phyloP scores from a whole-genome alignment of 2,797 vertebrate species.

The Megalops cyprinoides region DNA sequence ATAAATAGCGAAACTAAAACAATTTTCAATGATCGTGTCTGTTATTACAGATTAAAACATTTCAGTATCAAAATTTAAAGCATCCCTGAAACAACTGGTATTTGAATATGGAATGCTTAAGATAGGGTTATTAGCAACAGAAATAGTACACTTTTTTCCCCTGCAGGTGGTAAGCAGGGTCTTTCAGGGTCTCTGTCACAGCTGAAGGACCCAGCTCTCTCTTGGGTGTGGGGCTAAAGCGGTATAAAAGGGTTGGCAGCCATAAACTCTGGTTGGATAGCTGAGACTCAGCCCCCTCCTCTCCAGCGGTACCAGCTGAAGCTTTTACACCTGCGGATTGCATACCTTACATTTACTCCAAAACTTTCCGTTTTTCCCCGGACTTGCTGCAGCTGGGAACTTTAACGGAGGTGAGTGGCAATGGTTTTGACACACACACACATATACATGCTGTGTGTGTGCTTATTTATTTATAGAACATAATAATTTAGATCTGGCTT shows the following conservation, averaged over 20 bases:
- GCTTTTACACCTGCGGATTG: background rate
- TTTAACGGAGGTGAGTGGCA: conserved; percentile 30
- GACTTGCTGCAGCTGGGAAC: background rate
- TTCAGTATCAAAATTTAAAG: background rate
- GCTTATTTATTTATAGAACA: background rate
- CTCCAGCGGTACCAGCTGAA: background rate
- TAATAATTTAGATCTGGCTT: background rate
- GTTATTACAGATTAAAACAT: background rate
- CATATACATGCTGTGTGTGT: no score
- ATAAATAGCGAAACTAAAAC: no score
- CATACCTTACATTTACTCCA: no score
- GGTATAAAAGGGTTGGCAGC: conserved; percentile 41
- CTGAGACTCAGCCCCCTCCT: conserved; percentile 37
- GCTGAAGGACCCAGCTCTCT: background rate
- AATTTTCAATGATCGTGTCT: no score
- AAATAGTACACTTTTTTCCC: background rate
- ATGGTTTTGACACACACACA: no score
- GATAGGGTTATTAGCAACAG: background rate
- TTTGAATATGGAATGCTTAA: background rate
- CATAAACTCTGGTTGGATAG: conserved; percentile 41
- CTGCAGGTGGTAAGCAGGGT: background rate
- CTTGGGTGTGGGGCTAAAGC: conserved; percentile 37
- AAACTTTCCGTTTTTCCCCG: background rate
- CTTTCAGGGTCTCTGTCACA: background rate
- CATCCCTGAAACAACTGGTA: background rate